Evolutionary conservation across 2,888 invertebrate species (phyloP), one percentile per base, ranked within the genome.

Genomic region (Trichogramma evanescens): DNA sequence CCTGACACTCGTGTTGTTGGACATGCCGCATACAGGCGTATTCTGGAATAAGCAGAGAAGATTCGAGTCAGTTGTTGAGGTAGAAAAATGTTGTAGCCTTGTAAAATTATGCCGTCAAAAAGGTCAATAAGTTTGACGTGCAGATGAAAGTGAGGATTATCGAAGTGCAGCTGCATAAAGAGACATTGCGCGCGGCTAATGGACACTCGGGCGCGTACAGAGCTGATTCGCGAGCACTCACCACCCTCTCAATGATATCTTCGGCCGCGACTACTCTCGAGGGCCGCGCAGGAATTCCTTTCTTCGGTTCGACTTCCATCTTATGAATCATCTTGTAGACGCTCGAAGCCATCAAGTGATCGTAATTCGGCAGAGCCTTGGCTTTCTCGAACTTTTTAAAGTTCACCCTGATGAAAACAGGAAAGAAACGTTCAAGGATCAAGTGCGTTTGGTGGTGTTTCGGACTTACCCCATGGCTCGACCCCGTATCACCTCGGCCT

Each of bases 321-420:
- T 89, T 85, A 79, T 91, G 91, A 62, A 92, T 82, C 75, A 91
- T 79, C 76, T 88, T 88, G 79, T 88, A 91, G 5, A 90, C 90
- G 74, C 89, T 90, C 61, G 91, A 91, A 71, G 86, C 82, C 78
- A 89, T 86, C 67, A 91, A 82, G 75, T 89, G 88, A 68, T 88
- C 87, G 71, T 89, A 81, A 63, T 84, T 85, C 54, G 86, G 86
- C 63, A 89, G 87, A 41, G 88, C 88, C 57, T 68, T 69, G 43
- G 70, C 74, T 71, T 91, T 91, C 74, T 91, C 89, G 79, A 89
- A 93, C 78, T 93, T 93, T 83, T 91, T 86, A 78, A 94, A 94
- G 82, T 94, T 93, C 61, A 94, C 90, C 75, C 94, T 93, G 79
- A 6, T 51, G 46, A 38, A 41, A 42, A 5, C n/a, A 26, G 2